Evolutionary conservation across 2,888 invertebrate genomes (phyloP).

Genomic region (Sarcophaga variegata): DNA sequence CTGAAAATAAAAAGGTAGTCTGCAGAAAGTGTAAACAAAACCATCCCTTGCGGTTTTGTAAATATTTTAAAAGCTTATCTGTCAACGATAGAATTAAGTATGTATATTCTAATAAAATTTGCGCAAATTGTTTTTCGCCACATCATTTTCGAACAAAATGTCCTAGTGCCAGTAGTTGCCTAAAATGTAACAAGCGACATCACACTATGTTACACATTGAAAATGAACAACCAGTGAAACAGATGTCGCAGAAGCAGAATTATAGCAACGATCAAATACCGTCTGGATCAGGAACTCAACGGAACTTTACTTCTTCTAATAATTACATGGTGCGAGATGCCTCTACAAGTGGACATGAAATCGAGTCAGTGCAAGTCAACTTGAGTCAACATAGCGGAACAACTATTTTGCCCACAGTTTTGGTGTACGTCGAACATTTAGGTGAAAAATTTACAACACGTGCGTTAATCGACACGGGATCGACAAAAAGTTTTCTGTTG

Average conservation of each 20-base stretch:
- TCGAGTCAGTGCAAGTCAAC: background rate
- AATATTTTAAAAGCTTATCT: background rate
- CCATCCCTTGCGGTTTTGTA: no score
- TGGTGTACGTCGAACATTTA: background rate
- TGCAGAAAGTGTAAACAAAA: no score
- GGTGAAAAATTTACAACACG: slow-evolving; percentile 11
- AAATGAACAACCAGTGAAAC: background rate
- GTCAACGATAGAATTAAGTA: no score
- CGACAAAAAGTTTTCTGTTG: slow-evolving; percentile 17
- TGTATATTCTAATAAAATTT: background rate
- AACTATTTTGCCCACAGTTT: background rate
- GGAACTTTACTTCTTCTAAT: background rate
- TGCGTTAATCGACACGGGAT: slow-evolving; percentile 10
- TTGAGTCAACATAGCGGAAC: background rate
- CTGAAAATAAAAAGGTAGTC: no score
- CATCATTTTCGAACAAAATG: slow-evolving; percentile 8
- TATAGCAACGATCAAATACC: background rate
- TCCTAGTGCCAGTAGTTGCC: no score
- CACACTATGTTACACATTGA: slow-evolving; percentile 20
- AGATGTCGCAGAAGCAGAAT: background rate
- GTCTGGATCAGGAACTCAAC: background rate
- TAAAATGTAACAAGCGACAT: background rate
- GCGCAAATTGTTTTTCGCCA: slow-evolving; percentile 18
- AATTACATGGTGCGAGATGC: background rate
- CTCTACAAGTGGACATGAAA: background rate